Conservation (phyloP, 1,140 invertebrate genomes). For the Charaxes varanes region DNA sequence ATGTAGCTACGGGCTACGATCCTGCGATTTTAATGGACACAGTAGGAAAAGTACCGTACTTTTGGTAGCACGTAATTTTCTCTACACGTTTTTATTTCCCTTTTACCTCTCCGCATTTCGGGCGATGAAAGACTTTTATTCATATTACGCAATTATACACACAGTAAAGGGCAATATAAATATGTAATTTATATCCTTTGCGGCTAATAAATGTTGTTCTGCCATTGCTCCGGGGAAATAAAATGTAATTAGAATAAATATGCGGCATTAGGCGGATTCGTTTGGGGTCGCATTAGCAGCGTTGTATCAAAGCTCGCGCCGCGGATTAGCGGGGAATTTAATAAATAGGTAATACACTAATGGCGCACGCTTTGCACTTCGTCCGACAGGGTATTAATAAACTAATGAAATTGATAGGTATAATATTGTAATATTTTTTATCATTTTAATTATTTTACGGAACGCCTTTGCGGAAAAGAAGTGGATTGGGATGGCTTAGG, state of each 20-base stretch:
- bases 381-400: constrained; percentile 6
- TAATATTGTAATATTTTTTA: no score
- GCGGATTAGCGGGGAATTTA: constrained; percentile 43
- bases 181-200: constrained; percentile 4
- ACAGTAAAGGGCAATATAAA: background rate
- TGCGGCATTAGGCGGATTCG: constrained; percentile 26
- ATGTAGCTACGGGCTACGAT: constrained; percentile 31
- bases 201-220: background rate
- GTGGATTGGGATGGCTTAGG: no score
- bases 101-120: background rate
- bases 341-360: constrained; percentile 46
- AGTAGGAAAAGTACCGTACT: no score
- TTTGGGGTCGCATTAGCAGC: constrained; percentile 30
- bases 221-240: constrained; percentile 1
- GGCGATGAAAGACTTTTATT: background rate
- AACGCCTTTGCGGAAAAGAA: no score
- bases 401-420: no score
- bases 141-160: background rate
- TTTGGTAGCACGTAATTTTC: no score
- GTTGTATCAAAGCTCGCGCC: constrained; percentile 37
- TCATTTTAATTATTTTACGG: no score
- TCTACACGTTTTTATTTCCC: no score
- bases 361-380: constrained; percentile 23
- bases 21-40: background rate
- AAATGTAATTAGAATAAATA: constrained; percentile 21